Base-by-base conservation (phyloP, 1,140 invertebrate species). In the Arctopsyche grandis region DNA sequence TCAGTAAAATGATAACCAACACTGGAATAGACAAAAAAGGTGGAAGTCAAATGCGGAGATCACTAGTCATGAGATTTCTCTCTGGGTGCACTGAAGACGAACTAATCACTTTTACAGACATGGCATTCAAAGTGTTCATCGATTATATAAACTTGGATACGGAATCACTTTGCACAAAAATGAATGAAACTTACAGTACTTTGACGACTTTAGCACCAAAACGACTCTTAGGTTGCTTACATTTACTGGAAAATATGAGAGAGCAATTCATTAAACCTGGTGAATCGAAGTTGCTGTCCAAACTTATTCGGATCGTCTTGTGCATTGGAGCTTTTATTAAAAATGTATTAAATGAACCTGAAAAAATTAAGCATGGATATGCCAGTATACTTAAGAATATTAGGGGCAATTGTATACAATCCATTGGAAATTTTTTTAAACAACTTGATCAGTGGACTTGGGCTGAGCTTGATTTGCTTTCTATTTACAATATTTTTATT, bases 1-100 rank as follows among this genome's bases (percentile, higher is more conserved):
- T 96, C 85, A 95, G 96, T 5, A 97, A 97, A 88, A 97, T 98
- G 94, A 89, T 92, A 29, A 90, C 91, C 22, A 95, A 93, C 84
- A 91, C 93, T 52, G 93, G 92, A 0, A 90, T 92, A 0, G 95
- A 95, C 16, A 95, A 95, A 84, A 89, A 91, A 79, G 87, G 90
- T 0, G 92, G 92, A 14, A 91, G 91, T 16, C 91, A 93, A 79
- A 84, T 91, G 46, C 88, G 94, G 63, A 90, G 95, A 82, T 92
- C 92, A 66, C 88, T 96, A 60, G 92, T 98, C 14, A 89, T 98
- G 69, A 90, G 95, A 74, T 98, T 97, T 84, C 86, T 99, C 19
- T 93, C 93, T 38, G 96, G 96, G 9, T 94, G 94, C 83, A 89
- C 91, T 48, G 91, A 94, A 82, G 85, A 89, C 24, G 97, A 98